Evolutionary conservation across 1,140 invertebrate genomes (phyloP), one percentile per base, ranked within the genome.

Genomic region (Proctacanthus coquilletti): DNA sequence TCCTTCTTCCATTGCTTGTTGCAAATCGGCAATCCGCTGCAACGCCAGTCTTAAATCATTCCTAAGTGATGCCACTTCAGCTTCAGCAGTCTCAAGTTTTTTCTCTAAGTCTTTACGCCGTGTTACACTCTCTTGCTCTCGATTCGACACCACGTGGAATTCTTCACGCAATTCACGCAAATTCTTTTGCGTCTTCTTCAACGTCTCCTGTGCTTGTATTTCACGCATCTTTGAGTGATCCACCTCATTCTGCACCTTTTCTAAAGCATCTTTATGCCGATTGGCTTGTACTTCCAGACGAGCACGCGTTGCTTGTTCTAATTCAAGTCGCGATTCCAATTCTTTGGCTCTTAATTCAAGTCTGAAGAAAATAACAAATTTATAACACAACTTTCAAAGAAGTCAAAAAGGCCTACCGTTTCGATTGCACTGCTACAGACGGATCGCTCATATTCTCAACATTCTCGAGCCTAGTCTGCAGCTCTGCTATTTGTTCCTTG

Each of bases 281-380:
- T 70, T 64, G 40, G 85, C 73, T 63, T 91, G 86, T 27, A 84
- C 79, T 63, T 94, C 88, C 3, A 89, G 58, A 19, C 87, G 72
- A 5, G 77, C 70, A 45, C 79, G 73, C 1, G 84, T 85, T 2
- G 86, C 87, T 50, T 80, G 76, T 52, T 95, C 89, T 36, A 94
- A 63, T 45, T 94, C 88, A 18, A 93, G 61, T 44, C 83, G 83
- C 1, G 83, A 86, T 54, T 94, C 88, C 29, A 94, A 62, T 51
- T 95, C 91, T 62, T 87, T 76, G 2, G 78, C 73, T 50, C 81
- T 82, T 45, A 84, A 69, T 55, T 89, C 84, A 36, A 86, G 67
- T 21, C 67, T 68, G 36, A 0, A 32, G 8, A 8, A 27, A 36
- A n/a, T 36, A 50, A 53, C 33, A 20, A 5, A 15, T 13, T 35